Base-by-base conservation (phyloP, 2,888 invertebrate genomes). In the Caenorhabditis wallacei region DNA sequence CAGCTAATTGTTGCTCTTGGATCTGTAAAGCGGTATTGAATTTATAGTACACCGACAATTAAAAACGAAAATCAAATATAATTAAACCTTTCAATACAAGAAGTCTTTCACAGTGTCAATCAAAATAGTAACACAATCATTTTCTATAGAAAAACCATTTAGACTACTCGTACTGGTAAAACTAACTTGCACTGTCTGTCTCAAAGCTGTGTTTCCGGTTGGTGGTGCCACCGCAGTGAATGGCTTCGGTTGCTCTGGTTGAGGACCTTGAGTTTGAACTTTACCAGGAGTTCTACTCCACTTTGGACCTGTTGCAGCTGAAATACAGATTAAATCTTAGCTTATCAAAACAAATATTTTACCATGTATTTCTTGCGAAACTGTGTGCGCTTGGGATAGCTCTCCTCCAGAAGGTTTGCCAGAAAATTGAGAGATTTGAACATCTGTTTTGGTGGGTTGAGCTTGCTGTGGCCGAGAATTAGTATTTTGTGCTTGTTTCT, bases 211-310 rank as follows among this genome's bases (percentile, higher is more conserved):
- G 7, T 85, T 79, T 22, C 79, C 72, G n/a, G 56, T 63, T n/a
- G 82, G 64, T 46, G 70, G 76, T 37, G 83, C 78, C n/a, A 70
- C 83, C 1, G 76, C 71, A 22, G 80, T 56, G n/a, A 68, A 70
- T 24, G 59, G 75, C 46, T 70, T 69, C n/a, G 74, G 61, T 4
- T 61, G 66, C 22, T 80, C 84, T 18, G 82, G 75, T 37, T 84
- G 81, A 0, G 84, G 86, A 4, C 78, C 82, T 26, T 72, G 78
- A 0, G 59, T 75, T n/a, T 59, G 61, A 4, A 79, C 79, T 57
- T 84, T 86, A 22, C 80, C 81, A 16, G 84, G 84, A 2, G 86
- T 79, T 48, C 84, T 71, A 48, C 59, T 79, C 83, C 83, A 83
- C 75, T 83, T 83, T 35, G 83, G 83, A 8, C 80, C 83, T 20